A percentile compares a stretch with the other conserved stretches of the same genome.
Conservation (phyloP, 2,797 vertebrate genomes). For the Peromyscus attwateri region DNA sequence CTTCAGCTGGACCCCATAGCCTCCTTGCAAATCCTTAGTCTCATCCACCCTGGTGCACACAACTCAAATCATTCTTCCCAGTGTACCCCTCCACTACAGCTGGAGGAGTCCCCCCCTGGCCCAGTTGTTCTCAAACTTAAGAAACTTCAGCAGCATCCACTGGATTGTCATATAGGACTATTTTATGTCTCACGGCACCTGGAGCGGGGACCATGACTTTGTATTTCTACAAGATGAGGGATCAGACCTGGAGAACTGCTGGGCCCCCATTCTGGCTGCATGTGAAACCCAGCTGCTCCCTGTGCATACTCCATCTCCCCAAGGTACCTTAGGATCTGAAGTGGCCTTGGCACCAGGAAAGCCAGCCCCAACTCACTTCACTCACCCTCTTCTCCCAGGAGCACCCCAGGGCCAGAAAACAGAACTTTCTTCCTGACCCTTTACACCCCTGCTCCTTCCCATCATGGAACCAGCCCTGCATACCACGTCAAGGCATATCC, state of each 20-base stretch:
- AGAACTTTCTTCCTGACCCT: neutral
- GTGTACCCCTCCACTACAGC: fast-evolving
- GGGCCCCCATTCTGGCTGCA: neutral
- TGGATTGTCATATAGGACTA: neutral
- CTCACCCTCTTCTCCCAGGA: neutral
- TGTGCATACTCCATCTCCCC: neutral
- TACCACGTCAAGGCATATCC: neutral
- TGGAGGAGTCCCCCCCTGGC: neutral
- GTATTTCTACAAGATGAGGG: neutral
- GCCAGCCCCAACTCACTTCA: neutral
- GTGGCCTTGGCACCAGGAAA: neutral
- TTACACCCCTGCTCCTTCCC: fast-evolving
- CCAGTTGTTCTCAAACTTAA: neutral
- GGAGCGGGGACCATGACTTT: neutral
- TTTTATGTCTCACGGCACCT: neutral
- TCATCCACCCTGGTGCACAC: neutral
- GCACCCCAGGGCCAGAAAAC: neutral
- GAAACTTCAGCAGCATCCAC: neutral
- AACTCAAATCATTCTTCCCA: neutral
- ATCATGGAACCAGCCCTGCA: fast-evolving
- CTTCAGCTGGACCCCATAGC: neutral
- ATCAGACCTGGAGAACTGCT: neutral
- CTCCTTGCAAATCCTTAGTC: too few species aligned
- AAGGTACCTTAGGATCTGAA: neutral
- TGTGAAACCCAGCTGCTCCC: neutral